Evolutionary conservation across 2,888 invertebrate species (phyloP).

Genomic region (Dioctria linearis): DNA sequence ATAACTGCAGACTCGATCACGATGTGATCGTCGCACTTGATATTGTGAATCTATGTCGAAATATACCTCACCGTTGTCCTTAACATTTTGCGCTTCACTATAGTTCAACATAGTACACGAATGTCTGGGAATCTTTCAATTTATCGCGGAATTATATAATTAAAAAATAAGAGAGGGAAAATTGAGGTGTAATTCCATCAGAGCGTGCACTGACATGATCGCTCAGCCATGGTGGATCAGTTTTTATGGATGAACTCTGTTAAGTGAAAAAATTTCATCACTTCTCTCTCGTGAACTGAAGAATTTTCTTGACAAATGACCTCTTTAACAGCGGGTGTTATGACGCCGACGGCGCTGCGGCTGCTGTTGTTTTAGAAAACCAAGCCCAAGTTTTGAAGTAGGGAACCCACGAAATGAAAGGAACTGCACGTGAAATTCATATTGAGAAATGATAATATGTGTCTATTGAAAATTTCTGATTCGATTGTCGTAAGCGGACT

Average conservation of each 20-base stretch:
- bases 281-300: slow-evolving; percentile 30
- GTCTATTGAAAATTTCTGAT: slow-evolving; percentile 8
- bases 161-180: slow-evolving; percentile 14
- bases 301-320: slow-evolving; percentile 44
- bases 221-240: slow-evolving; percentile 3
- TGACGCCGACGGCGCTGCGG: not conserved
- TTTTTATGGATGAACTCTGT: slow-evolving; percentile 32
- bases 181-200: slow-evolving; percentile 25
- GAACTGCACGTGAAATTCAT: slow-evolving; percentile 10
- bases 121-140: slow-evolving; percentile 4
- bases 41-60: slow-evolving; percentile 38
- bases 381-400: slow-evolving; percentile 28
- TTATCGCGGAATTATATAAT: slow-evolving; percentile 47
- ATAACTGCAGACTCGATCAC: slow-evolving; percentile 14
- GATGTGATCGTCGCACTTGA: slow-evolving; percentile 34
- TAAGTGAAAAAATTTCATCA: slow-evolving; percentile 39
- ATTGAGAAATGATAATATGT: slow-evolving; percentile 26
- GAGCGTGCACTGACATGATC: slow-evolving; percentile 11
- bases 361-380: not conserved
- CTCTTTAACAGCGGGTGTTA: slow-evolving; percentile 10
- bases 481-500: not conserved
- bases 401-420: slow-evolving; percentile 2
- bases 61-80: slow-evolving; percentile 51
- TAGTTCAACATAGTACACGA: not conserved
- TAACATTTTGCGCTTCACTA: slow-evolving; percentile 51